These are phyloP conservation scores for Helleia helle DNA, from an alignment of 2,888 invertebrate genomes.

Conservation along the genomic window DNA sequence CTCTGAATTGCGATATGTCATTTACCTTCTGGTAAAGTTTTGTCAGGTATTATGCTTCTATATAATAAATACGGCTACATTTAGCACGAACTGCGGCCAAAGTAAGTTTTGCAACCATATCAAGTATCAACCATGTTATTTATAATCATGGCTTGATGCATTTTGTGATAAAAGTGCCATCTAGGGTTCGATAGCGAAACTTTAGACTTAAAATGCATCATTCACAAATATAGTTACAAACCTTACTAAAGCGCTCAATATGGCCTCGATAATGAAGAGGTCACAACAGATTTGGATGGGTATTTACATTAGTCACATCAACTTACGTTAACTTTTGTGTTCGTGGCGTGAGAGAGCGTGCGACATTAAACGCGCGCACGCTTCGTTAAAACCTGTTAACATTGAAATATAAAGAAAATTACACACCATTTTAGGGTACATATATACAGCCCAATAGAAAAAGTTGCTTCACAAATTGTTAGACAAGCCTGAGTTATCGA, in stretches of 20 bases:
- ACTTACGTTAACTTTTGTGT: too few species aligned
- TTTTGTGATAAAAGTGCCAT: too few species aligned
- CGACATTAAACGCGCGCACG: too few species aligned
- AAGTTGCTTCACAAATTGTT: neutral
- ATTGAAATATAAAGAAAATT: neutral
- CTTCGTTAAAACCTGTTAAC: neutral
- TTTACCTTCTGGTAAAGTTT: conserved; percentile 3
- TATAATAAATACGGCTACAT: conserved; percentile 6
- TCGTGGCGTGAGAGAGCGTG: too few species aligned
- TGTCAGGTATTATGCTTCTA: conserved; percentile 1
- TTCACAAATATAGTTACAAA: too few species aligned
- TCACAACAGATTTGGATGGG: conserved; percentile 1
- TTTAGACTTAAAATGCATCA: too few species aligned
- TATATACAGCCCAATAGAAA: neutral
- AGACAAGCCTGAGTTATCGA: conserved; percentile 5
- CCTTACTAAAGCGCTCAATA: too few species aligned
- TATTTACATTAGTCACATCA: conserved; percentile 3
- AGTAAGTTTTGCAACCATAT: too few species aligned
- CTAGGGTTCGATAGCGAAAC: too few species aligned
- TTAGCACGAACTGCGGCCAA: conserved; percentile 6
- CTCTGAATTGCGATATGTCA: neutral
- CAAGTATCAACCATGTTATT: too few species aligned
- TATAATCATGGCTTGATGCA: too few species aligned
- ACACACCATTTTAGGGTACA: conserved; percentile 4
- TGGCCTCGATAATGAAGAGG: conserved; percentile 4